Conservation (phyloP, 2,797 vertebrate genomes). For the Morelia viridis region DNA sequence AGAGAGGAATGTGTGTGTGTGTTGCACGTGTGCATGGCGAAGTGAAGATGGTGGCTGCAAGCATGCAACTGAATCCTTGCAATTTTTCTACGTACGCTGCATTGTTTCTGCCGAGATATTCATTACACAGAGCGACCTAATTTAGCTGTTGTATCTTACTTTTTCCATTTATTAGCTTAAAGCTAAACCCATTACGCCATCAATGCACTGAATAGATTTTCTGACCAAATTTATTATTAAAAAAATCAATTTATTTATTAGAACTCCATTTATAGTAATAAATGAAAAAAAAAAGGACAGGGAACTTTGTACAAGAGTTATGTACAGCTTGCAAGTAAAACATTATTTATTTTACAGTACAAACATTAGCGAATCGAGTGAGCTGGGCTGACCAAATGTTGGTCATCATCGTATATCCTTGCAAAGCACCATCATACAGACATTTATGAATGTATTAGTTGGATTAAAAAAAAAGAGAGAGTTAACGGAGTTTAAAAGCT, state of each 20-base stretch:
- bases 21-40: too few species aligned
- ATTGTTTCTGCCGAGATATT: not conserved
- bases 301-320: constrained; percentile 84
- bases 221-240: constrained; percentile 91
- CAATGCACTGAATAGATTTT: constrained; percentile 52
- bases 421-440: constrained; percentile 84
- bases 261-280: constrained; percentile 88
- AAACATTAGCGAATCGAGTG: constrained; percentile 74
- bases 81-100: too few species aligned
- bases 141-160: not conserved
- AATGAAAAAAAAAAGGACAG: constrained; percentile 76
- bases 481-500: constrained; percentile 84
- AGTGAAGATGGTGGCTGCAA: too few species aligned
- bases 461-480: constrained; percentile 69
- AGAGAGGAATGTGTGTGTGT: too few species aligned
- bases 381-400: constrained; percentile 87
- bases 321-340: constrained; percentile 86
- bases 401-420: constrained; percentile 87
- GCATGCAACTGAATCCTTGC: too few species aligned
- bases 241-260: constrained; percentile 95
- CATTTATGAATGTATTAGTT: constrained; percentile 75
- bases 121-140: not conserved
- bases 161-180: constrained; percentile 5
- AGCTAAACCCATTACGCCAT: not conserved
- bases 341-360: constrained; percentile 85